phyloP scores from a whole-genome alignment of 1,140 invertebrate species.

The Zelostemma sp. region DNA sequence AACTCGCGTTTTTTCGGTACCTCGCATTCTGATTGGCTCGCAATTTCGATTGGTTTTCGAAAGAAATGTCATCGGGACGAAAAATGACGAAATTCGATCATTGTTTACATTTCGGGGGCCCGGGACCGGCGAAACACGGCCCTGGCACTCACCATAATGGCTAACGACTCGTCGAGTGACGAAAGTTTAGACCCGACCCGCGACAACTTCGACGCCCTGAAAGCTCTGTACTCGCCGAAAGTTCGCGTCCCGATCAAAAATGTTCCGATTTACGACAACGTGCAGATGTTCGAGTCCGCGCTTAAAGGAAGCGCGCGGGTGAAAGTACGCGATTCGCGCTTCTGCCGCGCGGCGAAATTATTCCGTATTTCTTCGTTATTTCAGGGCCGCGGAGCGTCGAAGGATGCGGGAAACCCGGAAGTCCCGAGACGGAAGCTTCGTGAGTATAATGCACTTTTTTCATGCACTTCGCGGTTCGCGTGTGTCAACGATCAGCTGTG shows the following conservation, averaged over 20 bases:
- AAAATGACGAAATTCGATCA: too few species aligned
- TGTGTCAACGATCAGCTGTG: too few species aligned
- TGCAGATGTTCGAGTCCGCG: conserved; percentile 72
- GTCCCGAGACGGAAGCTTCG: too few species aligned
- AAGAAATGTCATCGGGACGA: too few species aligned
- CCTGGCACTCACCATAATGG: conserved; percentile 4
- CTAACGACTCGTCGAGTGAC: conserved; percentile 64
- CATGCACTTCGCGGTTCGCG: too few species aligned
- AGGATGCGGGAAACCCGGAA: conserved; percentile 9
- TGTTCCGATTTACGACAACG: conserved; percentile 75
- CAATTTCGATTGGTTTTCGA: conserved; percentile 27
- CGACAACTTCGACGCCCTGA: conserved; percentile 77
- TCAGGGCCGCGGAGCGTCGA: not conserved
- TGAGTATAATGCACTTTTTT: too few species aligned
- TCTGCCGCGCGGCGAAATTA: conserved; percentile 11
- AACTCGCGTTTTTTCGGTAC: too few species aligned
- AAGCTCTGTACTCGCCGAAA: conserved; percentile 74
- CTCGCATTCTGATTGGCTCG: too few species aligned
- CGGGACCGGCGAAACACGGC: not conserved
- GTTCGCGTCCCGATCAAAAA: conserved; percentile 68
- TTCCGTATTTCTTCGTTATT: too few species aligned
- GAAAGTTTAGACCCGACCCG: conserved; percentile 75
- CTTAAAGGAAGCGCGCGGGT: conserved; percentile 37
- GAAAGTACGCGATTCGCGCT: conserved; percentile 33
- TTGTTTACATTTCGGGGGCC: not conserved